Percentiles rank a stretch among this genome's conserved stretches.
Conservation (phyloP, 2,888 invertebrate genomes). For the Lycia hirtaria region DNA sequence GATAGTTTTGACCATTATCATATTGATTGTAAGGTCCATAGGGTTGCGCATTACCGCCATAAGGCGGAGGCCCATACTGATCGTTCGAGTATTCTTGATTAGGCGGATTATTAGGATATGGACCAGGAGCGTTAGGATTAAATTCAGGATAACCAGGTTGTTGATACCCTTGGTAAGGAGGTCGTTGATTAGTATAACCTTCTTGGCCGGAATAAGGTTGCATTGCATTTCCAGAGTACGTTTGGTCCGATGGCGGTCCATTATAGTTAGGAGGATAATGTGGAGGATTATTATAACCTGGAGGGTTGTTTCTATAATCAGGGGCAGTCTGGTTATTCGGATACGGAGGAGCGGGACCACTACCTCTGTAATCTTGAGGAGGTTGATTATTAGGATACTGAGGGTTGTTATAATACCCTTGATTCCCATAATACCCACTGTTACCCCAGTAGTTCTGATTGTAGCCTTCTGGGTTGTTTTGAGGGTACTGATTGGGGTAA, state of each 20-base stretch:
- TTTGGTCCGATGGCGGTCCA: slow-evolving; percentile 56
- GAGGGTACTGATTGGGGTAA: slow-evolving; percentile 77
- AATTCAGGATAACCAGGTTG: slow-evolving; percentile 67
- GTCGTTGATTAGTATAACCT: slow-evolving; percentile 65
- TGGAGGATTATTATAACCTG: slow-evolving; percentile 41
- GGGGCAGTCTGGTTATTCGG: slow-evolving; percentile 22
- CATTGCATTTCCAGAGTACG: slow-evolving; percentile 63
- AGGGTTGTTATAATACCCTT: slow-evolving; percentile 74
- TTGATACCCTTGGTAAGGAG: slow-evolving; percentile 62
- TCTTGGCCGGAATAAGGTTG: slow-evolving; percentile 68
- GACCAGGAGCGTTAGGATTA: slow-evolving; percentile 56
- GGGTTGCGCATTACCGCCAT: slow-evolving; percentile 53
- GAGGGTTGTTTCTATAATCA: slow-evolving; percentile 23
- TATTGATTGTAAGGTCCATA: slow-evolving; percentile 71
- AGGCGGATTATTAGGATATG: slow-evolving; percentile 58
- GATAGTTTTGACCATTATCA: slow-evolving; percentile 62
- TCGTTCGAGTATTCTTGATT: slow-evolving; percentile 64
- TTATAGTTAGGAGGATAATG: slow-evolving; percentile 70
- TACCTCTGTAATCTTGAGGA: slow-evolving; percentile 64
- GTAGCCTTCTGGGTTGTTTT: slow-evolving; percentile 66
- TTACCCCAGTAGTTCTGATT: slow-evolving; percentile 79
- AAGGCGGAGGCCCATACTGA: slow-evolving; percentile 60
- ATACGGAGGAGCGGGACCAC: slow-evolving; percentile 46
- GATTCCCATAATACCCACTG: slow-evolving; percentile 71
- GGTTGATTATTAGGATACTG: slow-evolving; percentile 71